Evolutionary conservation across 2,113 vertebrate genomes (phyloP), one percentile per base, ranked within the genome.

Genomic region (Piprites chloris): DNA sequence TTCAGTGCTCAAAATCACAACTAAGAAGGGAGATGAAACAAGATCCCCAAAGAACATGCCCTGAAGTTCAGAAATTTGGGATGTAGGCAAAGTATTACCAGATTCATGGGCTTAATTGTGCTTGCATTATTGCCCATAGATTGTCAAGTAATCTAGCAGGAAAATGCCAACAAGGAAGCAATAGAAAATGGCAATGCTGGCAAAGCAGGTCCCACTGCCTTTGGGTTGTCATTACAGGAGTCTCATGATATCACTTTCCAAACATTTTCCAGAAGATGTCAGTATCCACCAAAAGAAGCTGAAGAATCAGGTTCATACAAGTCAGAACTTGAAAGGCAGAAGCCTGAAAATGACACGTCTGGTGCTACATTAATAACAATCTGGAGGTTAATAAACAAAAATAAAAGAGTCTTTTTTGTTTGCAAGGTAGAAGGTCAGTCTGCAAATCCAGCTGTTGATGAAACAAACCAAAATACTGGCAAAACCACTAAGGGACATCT

Each of bases 81-180:
- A 68, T 90, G 50, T 61, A 93, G 56, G 52, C 49, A 84, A 88
- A 85, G n/a, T 41, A 22, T 90, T 74, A 35, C 74, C 94, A 66
- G 86, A 97, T 72, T 95, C 90, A 14, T 90, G 92, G 95, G 80
- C 33, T 87, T 97, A 81, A 92, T 92, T n/a, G 78, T 97, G 4
- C 77, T 94, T n/a, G 87, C 83, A 35, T 88, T 97, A 28, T 56
- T 97, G 77, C 44, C 94, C 18, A 91, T 82, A 71, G 91, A 96
- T 19, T 96, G 96, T 50, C 92, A 96, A 52, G 74, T 97, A 39
- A 96, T 91, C 27, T 97, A 91, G 56, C 73, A 90, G 62, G 96
- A 93, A 47, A 91, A 81, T 17, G n/a, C 20, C 49, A 53, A 49
- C 33, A 88, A 91, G 68, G 79, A 85, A 35, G 11, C 5, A 61